Conservation (phyloP, 2,113 vertebrate species). For the Hoplias malabaricus region DNA sequence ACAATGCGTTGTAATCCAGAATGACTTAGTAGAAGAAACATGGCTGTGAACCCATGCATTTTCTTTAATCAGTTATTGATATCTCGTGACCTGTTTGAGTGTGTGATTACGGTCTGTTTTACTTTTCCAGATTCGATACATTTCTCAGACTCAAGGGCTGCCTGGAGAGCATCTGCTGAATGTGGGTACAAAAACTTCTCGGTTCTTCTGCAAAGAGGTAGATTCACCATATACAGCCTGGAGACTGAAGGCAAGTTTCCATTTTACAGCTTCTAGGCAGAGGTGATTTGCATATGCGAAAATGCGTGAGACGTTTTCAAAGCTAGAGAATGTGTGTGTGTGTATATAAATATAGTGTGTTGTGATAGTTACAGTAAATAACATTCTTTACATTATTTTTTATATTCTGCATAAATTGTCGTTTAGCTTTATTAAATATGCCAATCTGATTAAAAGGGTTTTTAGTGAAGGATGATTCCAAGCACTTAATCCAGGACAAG, state of each 20-base stretch:
- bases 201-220: constrained; percentile 84
- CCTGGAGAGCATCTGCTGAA: constrained; percentile 91
- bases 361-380: too few relatives aligned
- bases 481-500: neutral
- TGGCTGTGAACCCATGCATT: neutral
- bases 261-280: neutral
- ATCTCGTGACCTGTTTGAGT: neutral
- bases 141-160: constrained; percentile 97
- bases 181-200: constrained; percentile 92
- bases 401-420: too few relatives aligned
- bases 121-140: constrained; percentile 90
- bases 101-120: neutral
- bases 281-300: neutral
- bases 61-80: neutral
- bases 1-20: too few relatives aligned
- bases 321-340: neutral
- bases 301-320: neutral
- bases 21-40: too few relatives aligned
- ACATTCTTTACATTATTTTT: too few relatives aligned
- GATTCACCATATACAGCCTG: constrained; percentile 87
- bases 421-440: too few relatives aligned
- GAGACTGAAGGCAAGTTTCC: constrained; percentile 88
- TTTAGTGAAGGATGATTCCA: neutral
- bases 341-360: too few relatives aligned
- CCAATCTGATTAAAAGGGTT: too few relatives aligned